Evolutionary conservation across 2,113 vertebrate species (phyloP), one percentile per base, ranked within the genome.

Genomic region (Neotoma lepida): DNA sequence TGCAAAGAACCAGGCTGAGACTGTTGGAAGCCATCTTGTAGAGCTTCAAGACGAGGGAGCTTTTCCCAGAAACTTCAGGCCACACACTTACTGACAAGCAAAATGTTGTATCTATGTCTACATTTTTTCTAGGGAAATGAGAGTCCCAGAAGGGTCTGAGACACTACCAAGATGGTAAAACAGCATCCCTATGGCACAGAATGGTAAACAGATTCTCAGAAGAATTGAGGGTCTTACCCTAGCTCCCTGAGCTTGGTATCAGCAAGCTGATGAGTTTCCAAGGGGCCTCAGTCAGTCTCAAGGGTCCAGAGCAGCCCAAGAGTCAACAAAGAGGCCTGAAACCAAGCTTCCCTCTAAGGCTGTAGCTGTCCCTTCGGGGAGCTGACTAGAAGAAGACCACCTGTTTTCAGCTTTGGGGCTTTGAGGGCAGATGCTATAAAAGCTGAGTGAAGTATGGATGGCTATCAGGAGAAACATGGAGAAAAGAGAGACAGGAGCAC

Each of bases 371-470:
- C 68, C 56, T 33, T 33, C 15, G 61, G 17, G 15, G 35, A 13
- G 14, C 24, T 86, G 73, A 22, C 44, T 24, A 86, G 78, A 39
- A 68, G 63, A 94, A 74, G 81, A 41, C 14, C 20, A 56, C 10
- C 26, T 6, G 9, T 14, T 89, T 81, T 87, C 46, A 77, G 88
- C 88, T 94, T 77, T 58, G 77, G 63, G 49, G 88, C 88, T 94
- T 77, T 71, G 77, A 56, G 49, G 10, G 10, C 6, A n/a, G 51
- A 33, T 54, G 33, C 73, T 71, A 73, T 51, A 80, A 54, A 24
- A 35, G 30, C 86, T 66, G 18, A 95, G 61, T 51, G 28, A 35
- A 64, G n/a, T 6, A 74, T 44, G 56, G 3, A 17, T 26, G 28
- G n/a, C 51, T 33, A 51, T 89, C 61, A 44, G 51, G 30, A 28